Base-by-base conservation (phyloP, 2,888 invertebrate species). In the Dichetophora obliterata region DNA sequence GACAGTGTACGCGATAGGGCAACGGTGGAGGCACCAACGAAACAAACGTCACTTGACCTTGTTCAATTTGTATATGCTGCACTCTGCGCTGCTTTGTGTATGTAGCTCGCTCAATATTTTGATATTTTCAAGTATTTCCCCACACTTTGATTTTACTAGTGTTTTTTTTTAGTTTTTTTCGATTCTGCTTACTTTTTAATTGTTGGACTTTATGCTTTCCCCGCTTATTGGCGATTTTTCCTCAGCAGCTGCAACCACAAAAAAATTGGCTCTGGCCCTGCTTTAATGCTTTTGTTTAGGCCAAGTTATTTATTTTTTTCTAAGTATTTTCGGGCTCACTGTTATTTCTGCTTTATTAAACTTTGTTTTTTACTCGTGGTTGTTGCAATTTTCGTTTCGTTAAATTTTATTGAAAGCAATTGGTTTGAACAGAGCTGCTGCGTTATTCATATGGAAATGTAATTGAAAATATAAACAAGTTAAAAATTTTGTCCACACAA, bases 1-100 rank as follows among this genome's bases (percentile, higher is more conserved):
- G 72, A 37, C 43, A 50, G 66, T 70, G 31, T 31, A 14, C 11
- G 31, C 16, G 14, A 27, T 24, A 50, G 37, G 3, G 34, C 50
- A 50, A 54, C 61, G 50, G 14, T 50, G 69, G 69, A 16, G 48
- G 48, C 48, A 61, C 50, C 31, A 69, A 75, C 52, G n/a, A n/a
- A n/a, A n/a, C 50, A 78, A 77, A 79, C 78, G 79, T 81, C 79
- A 80, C 77, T 80, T 82, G 82, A 81, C 81, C 81, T 81, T 82
- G 81, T 78, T 80, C 77, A 75, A 68, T 73, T 75, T 77, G 75
- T 77, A 72, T 76, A 24, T 76, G 74, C 63, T 73, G 50, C 50
- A 52, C 50, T 78, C 73, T 61, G n/a, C 43, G 72, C 6, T 63
- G 57, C 54, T 76, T 50, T 52, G 43, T 5, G 31, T 31, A n/a